Evolutionary conservation across 2,888 invertebrate genomes (phyloP).

Genomic region (Notodonta ziczac): DNA sequence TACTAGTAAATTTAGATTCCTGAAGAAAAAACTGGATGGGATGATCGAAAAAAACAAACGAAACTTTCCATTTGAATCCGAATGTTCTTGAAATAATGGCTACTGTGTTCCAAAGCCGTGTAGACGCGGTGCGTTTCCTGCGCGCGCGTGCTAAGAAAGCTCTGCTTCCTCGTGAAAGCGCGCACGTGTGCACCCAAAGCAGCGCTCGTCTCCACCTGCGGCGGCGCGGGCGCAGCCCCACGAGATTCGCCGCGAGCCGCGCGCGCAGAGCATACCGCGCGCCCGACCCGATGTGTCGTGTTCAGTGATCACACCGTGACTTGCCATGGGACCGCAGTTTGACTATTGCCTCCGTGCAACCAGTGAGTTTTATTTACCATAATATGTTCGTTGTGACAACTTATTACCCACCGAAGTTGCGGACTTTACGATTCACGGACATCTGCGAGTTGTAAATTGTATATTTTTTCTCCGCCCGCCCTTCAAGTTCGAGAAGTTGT

Average conservation of each 20-base stretch:
- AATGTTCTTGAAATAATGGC: constrained; percentile 39
- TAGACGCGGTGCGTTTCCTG: constrained; percentile 53
- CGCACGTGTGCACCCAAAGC: constrained; percentile 70
- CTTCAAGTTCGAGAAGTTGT: constrained; percentile 36
- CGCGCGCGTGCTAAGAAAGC: constrained; percentile 50
- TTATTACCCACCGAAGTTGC: constrained; percentile 32
- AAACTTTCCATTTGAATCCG: constrained; percentile 9
- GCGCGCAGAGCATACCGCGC: constrained; percentile 71
- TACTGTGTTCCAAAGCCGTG: constrained; percentile 46
- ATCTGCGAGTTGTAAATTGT: constrained; percentile 37
- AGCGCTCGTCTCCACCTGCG: constrained; percentile 67
- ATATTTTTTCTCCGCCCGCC: constrained; percentile 35
- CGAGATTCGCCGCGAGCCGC: constrained; percentile 44
- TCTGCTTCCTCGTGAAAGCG: constrained; percentile 70
- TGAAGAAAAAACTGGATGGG: neutral
- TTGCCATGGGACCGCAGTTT: constrained; percentile 79
- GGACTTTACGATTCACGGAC: constrained; percentile 11
- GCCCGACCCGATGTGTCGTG: constrained; percentile 78
- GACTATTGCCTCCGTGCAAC: constrained; percentile 79
- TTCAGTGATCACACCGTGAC: constrained; percentile 52
- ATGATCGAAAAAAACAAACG: neutral
- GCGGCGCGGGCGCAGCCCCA: constrained; percentile 53
- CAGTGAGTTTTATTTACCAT: constrained; percentile 62
- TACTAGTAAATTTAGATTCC: neutral
- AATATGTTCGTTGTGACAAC: constrained; percentile 29